phyloP scores from a whole-genome alignment of 1,140 invertebrate species.

The Drosophila lini region DNA sequence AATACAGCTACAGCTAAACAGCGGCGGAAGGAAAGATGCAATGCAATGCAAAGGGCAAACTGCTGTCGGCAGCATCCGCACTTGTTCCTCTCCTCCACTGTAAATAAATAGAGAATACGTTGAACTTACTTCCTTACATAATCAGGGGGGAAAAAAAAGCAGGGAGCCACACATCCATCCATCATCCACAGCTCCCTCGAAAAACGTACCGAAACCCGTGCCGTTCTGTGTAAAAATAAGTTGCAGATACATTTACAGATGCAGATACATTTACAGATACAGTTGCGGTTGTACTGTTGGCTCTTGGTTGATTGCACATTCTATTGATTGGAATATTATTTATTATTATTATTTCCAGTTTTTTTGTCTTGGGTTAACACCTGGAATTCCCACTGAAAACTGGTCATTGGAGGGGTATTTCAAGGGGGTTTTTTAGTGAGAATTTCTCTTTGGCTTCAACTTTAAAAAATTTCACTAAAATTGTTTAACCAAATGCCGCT shows the following conservation, averaged over 20 bases:
- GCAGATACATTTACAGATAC: background rate
- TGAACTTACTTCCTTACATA: conserved; percentile 67
- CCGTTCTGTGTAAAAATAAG: conserved; percentile 32
- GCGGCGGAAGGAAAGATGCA: conserved; percentile 19
- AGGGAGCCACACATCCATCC: background rate
- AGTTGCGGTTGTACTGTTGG: conserved; percentile 1
- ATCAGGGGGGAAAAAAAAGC: background rate
- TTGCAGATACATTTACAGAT: conserved; percentile 7
- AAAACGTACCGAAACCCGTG: conserved; percentile 40
- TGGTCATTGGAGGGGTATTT: background rate
- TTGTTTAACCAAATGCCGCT: conserved; percentile 16
- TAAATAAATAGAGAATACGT: conserved; percentile 72
- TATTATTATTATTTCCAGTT: conserved; percentile 13
- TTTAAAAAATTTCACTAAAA: background rate
- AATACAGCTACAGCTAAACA: conserved; percentile 22
- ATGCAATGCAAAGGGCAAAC: conserved; percentile 20
- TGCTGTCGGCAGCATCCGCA: conserved; percentile 34
- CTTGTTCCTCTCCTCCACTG: conserved; percentile 50
- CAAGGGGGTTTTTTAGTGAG: too few relatives aligned
- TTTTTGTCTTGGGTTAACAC: conserved; percentile 15
- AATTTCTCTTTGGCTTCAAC: too few relatives aligned
- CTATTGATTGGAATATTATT: background rate
- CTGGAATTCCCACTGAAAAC: background rate
- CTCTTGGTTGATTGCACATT: conserved; percentile 4
- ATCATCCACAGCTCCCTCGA: conserved; percentile 16